Evolutionary conservation across 2,113 vertebrate genomes (phyloP), one percentile per base, ranked within the genome.

Genomic region (Corapipo altera): DNA sequence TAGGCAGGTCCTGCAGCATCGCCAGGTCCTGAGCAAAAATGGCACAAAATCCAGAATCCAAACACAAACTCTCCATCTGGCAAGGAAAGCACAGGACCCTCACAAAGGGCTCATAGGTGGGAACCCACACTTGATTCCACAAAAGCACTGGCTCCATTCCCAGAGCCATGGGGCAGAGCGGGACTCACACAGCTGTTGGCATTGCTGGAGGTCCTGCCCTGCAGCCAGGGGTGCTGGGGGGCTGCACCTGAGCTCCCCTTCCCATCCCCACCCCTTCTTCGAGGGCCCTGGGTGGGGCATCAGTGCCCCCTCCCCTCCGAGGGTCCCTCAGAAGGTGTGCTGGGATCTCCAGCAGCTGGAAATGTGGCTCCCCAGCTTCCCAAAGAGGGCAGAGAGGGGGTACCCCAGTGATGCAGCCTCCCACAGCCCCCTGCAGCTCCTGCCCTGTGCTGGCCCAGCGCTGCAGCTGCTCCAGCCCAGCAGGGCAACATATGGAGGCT

Each of bases 221-320:
- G 10, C 41, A 46, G n/a, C 54, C 46, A 27, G n/a, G 51, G 54
- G 23, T 51, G 23, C 10, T 6, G 30, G 46, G 37, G 65, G 49
- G 58, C 52, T 69, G 85, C 37, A 41, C 26, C 65, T 37, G 52
- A 16, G 22, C 35, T n/a, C 43, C 51, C 46, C 41, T 49, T 21
- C 35, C 49, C 13, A 37, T 8, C 48, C 18, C 4, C 1, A 55
- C 7, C 57, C 33, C 20, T 51, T 32, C 52, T 27, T 15, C 59
- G 9, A 19, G 46, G 58, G 64, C 20, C 9, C 17, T 66, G 64
- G 19, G 18, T 6, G 27, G 32, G 27, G 32, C 27, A 3, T 41
- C 32, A 27, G 26, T 35, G 35, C 8, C 2, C 17, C 5, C 33
- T 41, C 12, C 1, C 22, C 37, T 2, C 28, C 0, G 0, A 23